phyloP scores from a whole-genome alignment of 2,797 vertebrate species.

The Toxotes lorentzi region DNA sequence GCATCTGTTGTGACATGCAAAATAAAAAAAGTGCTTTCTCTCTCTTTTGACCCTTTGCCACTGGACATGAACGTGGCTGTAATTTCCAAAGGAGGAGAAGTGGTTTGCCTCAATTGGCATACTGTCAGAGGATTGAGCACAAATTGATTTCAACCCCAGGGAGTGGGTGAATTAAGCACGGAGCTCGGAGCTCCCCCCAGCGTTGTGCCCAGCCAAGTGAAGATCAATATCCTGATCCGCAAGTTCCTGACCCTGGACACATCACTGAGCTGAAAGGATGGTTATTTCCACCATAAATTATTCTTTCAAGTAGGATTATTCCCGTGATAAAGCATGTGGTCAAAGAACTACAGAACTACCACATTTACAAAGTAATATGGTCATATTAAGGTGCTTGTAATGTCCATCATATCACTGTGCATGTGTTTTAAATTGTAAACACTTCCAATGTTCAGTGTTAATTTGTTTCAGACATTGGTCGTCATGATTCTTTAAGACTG shows the following conservation, averaged over 20 bases:
- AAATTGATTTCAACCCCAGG: constrained; percentile 52
- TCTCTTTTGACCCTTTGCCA: constrained; percentile 26
- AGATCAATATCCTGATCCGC: constrained; percentile 71
- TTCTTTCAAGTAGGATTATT: constrained; percentile 37
- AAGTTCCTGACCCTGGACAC: constrained; percentile 49
- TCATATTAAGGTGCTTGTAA: neutral
- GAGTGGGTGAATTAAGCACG: constrained; percentile 48
- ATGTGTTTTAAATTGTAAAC: neutral
- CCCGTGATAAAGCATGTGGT: constrained; percentile 22
- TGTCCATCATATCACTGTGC: too few species aligned
- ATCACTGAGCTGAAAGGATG: constrained; percentile 33
- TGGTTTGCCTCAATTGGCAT: constrained; percentile 37
- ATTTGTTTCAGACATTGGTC: too few species aligned
- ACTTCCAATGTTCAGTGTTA: too few species aligned
- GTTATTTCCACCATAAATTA: constrained; percentile 49
- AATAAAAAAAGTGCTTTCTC: neutral
- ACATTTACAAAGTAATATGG: neutral
- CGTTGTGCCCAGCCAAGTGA: constrained; percentile 39
- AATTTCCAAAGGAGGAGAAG: constrained; percentile 16
- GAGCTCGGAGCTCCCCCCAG: constrained; percentile 32
- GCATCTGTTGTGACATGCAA: constrained; percentile 43
- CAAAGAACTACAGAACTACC: constrained; percentile 1
- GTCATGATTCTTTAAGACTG: too few species aligned
- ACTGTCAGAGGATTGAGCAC: constrained; percentile 50
- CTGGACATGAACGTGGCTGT: constrained; percentile 5